phyloP scores from a whole-genome alignment of 2,797 vertebrate genomes.

The Gallinago solitaria region DNA sequence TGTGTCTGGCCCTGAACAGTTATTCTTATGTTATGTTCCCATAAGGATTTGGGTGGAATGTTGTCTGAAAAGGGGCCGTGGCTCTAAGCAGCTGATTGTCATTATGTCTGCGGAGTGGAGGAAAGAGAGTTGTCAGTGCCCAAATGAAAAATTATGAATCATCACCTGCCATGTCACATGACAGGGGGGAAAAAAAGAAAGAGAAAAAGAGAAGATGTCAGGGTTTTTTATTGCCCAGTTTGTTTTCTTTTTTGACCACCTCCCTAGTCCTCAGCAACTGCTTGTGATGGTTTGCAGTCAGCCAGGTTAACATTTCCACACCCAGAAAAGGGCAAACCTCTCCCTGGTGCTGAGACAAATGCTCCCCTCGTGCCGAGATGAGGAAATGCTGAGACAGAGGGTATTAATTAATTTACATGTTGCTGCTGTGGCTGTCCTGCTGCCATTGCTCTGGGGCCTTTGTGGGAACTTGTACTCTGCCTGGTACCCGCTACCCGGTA shows the following conservation, averaged over 20 bases:
- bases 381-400: not conserved
- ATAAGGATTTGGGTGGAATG: not conserved
- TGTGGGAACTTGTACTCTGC: not conserved
- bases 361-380: accelerated
- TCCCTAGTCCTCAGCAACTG: not conserved
- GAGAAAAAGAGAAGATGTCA: not conserved
- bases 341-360: not conserved
- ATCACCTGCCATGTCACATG: not conserved
- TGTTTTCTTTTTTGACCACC: not conserved
- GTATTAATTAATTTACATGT: not conserved
- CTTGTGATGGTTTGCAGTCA: not conserved
- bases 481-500: accelerated
- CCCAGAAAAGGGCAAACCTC: not conserved
- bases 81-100: not conserved
- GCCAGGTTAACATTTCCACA: not conserved
- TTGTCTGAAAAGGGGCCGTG: not conserved
- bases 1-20: not conserved
- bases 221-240: not conserved
- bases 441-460: not conserved
- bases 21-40: not conserved
- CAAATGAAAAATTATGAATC: not conserved
- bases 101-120: not conserved
- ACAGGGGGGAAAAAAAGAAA: not conserved
- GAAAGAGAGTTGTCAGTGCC: not conserved
- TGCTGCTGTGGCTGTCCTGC: not conserved